Evolutionary conservation across 53 echinoderm and acorn worm species (phyloP).

Genomic region (Patiria pectinifera): DNA sequence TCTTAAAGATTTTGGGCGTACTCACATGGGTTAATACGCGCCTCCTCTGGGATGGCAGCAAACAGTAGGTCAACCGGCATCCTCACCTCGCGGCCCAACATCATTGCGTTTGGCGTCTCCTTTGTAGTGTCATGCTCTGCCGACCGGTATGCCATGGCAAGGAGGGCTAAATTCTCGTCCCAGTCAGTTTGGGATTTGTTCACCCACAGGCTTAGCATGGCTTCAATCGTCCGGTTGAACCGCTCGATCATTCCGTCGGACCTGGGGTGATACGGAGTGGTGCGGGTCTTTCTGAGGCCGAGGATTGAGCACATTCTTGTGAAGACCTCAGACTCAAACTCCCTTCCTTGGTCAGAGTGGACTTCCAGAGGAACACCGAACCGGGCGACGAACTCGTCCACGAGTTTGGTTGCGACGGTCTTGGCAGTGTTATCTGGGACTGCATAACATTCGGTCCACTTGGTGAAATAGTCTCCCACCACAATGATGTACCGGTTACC

Average conservation of each 20-base stretch:
- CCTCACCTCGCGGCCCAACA: too few species aligned
- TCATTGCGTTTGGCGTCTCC: too few species aligned
- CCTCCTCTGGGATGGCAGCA: conserved; percentile 1
- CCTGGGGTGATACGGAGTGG: too few species aligned
- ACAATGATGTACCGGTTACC: conserved; percentile 19
- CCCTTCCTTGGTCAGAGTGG: conserved; percentile 3
- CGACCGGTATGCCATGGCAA: too few species aligned
- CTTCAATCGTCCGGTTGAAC: too few species aligned
- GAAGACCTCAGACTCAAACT: conserved; percentile 1
- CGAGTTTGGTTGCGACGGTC: conserved; percentile 19
- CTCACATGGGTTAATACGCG: background rate
- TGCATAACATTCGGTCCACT: conserved; percentile 34
- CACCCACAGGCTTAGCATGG: too few species aligned
- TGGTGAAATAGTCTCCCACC: conserved; percentile 47
- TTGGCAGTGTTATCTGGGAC: conserved; percentile 12
- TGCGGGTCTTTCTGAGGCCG: too few species aligned
- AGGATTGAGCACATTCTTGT: background rate
- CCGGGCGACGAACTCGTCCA: conserved; percentile 27
- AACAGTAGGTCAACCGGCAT: conserved; percentile 25
- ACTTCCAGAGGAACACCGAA: conserved; percentile 36
- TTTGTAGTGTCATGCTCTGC: too few species aligned
- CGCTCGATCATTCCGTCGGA: too few species aligned
- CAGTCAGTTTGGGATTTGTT: too few species aligned
- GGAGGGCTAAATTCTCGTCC: too few species aligned
- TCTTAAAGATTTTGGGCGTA: conserved; percentile 7